Conservation (phyloP, 1,140 invertebrate genomes). For the Aphaenogaster ashmeadi region DNA sequence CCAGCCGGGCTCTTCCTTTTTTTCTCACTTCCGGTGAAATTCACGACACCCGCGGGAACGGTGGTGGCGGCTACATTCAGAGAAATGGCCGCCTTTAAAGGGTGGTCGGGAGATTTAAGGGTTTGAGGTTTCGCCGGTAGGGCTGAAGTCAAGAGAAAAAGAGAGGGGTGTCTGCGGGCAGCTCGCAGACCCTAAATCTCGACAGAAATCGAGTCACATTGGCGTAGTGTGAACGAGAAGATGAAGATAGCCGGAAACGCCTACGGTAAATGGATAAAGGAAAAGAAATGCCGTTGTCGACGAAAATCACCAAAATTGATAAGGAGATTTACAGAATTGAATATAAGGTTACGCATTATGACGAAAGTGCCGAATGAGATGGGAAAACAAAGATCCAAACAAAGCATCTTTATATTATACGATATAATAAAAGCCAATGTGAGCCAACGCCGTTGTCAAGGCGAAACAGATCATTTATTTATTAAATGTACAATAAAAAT, state of each 20-base stretch:
- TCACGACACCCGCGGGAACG: slow-evolving; percentile 71
- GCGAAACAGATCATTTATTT: too few species aligned
- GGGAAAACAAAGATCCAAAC: neutral
- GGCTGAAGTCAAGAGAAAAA: slow-evolving; percentile 45
- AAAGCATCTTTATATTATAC: neutral
- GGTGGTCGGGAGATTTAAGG: slow-evolving; percentile 66
- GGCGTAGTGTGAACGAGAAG: slow-evolving; percentile 63
- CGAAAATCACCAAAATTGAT: slow-evolving; percentile 46
- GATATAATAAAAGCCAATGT: too few species aligned
- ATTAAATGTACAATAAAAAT: too few species aligned
- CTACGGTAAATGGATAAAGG: slow-evolving; percentile 71
- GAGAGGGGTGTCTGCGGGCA: slow-evolving; percentile 25
- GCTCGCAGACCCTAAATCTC: slow-evolving; percentile 66
- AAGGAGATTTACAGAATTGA: slow-evolving; percentile 51
- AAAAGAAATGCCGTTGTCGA: slow-evolving; percentile 54
- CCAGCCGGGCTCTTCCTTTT: slow-evolving; percentile 14
- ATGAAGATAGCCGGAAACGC: slow-evolving; percentile 71
- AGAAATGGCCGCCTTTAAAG: slow-evolving; percentile 67
- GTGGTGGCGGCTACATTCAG: slow-evolving; percentile 62
- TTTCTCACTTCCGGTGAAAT: slow-evolving; percentile 63
- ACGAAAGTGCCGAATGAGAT: neutral
- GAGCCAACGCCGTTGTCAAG: too few species aligned
- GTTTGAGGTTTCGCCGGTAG: slow-evolving; percentile 59
- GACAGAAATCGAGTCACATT: slow-evolving; percentile 70
- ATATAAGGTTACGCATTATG: slow-evolving; percentile 34